Percentiles rank a stretch among this genome's conserved stretches.
These are phyloP conservation scores for Morone saxatilis DNA, from an alignment of 2,113 vertebrate genomes.

Conservation along the genomic window DNA sequence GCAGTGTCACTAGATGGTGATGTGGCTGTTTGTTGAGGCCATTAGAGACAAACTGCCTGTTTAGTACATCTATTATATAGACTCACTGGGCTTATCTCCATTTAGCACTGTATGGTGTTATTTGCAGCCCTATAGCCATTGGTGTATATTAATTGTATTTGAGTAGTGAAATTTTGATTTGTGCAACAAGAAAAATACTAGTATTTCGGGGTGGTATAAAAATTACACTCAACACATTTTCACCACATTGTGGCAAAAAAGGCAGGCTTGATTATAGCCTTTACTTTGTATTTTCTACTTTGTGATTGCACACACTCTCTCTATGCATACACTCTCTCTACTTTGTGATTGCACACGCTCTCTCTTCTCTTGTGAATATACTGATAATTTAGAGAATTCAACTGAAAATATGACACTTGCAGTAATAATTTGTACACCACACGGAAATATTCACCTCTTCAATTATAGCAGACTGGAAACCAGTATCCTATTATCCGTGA, in stretches of 20 bases:
- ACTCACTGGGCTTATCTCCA: conserved; percentile 56
- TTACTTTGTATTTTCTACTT: conserved; percentile 1
- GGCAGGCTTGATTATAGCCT: conserved; percentile 14
- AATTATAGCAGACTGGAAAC: neutral
- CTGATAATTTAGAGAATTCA: neutral
- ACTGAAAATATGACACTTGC: neutral
- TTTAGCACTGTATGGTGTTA: conserved; percentile 46
- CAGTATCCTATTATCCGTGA: neutral
- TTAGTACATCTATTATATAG: conserved; percentile 49
- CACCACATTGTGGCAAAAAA: conserved; percentile 40
- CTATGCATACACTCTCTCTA: neutral
- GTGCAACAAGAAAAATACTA: neutral
- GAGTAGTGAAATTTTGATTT: conserved; percentile 34
- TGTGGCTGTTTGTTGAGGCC: conserved; percentile 53
- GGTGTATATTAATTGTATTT: conserved; percentile 43
- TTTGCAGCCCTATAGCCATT: conserved; percentile 38
- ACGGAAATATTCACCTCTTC: neutral
- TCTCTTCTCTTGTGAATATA: neutral
- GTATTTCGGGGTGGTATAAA: neutral
- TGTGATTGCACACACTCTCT: neutral
- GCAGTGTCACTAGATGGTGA: conserved; percentile 73
- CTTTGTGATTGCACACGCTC: neutral
- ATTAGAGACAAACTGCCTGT: conserved; percentile 39
- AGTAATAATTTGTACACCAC: neutral
- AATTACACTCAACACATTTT: conserved; percentile 1